phyloP scores from a whole-genome alignment of 2,113 vertebrate species.

The Sturnira hondurensis region DNA sequence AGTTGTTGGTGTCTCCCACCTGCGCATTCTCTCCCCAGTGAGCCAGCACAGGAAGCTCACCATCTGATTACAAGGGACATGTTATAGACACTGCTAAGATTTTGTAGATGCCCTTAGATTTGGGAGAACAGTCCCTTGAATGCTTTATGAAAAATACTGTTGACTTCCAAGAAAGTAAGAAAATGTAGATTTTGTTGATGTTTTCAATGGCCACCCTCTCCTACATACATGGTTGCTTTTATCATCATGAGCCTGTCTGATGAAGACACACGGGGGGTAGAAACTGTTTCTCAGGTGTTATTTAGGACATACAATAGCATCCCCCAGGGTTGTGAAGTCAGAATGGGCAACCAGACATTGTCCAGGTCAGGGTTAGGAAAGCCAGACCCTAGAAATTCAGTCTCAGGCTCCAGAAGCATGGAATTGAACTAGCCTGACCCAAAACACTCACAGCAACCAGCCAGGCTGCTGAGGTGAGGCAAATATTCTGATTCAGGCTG shows the following conservation, averaged over 20 bases:
- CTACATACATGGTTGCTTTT: background rate
- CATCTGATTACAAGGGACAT: rapidly evolving
- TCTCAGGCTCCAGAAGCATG: background rate
- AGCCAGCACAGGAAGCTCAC: background rate
- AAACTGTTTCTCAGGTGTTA: background rate
- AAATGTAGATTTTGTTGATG: background rate
- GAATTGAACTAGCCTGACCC: background rate
- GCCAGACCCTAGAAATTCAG: background rate
- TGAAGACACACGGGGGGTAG: background rate
- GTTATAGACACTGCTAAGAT: background rate
- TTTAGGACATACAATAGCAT: background rate
- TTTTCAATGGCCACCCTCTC: background rate
- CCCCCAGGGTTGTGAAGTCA: background rate
- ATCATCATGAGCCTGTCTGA: background rate
- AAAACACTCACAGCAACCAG: background rate
- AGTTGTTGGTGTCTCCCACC: background rate
- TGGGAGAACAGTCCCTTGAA: background rate
- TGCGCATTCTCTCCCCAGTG: rapidly evolving
- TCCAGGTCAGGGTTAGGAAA: background rate
- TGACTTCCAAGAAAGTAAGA: background rate
- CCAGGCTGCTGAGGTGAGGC: background rate
- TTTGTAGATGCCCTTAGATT: background rate
- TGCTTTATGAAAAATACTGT: background rate
- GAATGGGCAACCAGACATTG: background rate
- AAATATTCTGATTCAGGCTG: background rate